A percentile compares a stretch with the other conserved stretches of the same genome.
Conservation (phyloP, 2,797 vertebrate genomes). For the Chelonia mydas region DNA sequence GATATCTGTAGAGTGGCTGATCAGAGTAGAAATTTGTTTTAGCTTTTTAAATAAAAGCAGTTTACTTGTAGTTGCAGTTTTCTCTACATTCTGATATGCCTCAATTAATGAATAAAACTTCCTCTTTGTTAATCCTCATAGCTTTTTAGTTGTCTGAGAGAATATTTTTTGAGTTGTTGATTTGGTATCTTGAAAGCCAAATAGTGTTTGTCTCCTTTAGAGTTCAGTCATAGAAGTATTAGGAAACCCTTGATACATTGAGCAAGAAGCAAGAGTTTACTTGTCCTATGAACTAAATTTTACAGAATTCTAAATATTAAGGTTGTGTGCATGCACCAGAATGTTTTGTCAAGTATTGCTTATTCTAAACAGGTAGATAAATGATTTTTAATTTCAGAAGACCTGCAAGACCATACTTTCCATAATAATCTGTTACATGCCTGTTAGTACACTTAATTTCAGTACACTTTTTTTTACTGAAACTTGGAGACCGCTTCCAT, state of each 20-base stretch:
- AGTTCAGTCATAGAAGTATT: not conserved
- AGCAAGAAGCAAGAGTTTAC: not conserved
- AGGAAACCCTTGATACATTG: not conserved
- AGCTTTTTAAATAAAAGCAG: not conserved
- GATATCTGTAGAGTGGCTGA: not conserved
- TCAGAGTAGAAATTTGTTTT: not conserved
- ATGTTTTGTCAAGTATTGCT: not conserved
- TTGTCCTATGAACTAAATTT: not conserved
- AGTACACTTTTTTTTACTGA: not conserved
- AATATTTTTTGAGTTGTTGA: not conserved
- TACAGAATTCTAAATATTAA: not conserved
- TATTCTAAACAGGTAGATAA: not conserved
- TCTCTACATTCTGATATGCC: not conserved
- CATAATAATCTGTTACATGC: not conserved
- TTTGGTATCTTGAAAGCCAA: not conserved
- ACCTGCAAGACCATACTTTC: fast-evolving
- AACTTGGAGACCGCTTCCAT: not conserved
- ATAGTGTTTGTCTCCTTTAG: not conserved
- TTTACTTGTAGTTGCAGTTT: not conserved
- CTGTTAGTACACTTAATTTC: not conserved
- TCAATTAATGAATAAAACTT: not conserved
- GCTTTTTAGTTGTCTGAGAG: not conserved
- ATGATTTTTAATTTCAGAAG: not conserved
- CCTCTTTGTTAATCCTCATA: not conserved
- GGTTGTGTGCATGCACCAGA: not conserved